Percentiles rank a stretch among this genome's conserved stretches.
Conservation (phyloP, 2,797 vertebrate genomes). For the Paramormyrops hopkinsi region DNA sequence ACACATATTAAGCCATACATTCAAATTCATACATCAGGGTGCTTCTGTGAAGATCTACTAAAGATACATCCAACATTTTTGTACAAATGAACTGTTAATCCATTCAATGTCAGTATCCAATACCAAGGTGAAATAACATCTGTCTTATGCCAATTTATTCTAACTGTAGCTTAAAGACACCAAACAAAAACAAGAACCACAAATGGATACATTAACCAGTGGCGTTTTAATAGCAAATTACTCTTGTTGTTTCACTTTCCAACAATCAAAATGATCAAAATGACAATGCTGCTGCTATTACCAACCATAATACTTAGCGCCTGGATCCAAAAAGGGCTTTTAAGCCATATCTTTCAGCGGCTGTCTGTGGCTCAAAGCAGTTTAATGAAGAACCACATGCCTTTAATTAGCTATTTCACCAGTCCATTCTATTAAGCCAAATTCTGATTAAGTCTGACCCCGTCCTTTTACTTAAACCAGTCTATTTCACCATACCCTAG, state of each 20-base stretch:
- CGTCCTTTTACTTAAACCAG: neutral
- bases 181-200: neutral
- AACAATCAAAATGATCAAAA: neutral
- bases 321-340: neutral
- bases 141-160: neutral
- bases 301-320: neutral
- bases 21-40: neutral
- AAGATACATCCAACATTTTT: neutral
- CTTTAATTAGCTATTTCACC: neutral
- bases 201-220: neutral
- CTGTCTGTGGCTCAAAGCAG: neutral
- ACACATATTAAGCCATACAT: neutral
- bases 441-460: neutral
- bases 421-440: neutral
- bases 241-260: neutral
- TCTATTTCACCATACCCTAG: neutral
- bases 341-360: neutral
- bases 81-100: neutral
- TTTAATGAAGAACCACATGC: neutral
- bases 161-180: neutral
- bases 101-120: neutral
- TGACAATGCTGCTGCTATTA: neutral
- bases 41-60: neutral
- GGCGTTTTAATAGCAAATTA: neutral
- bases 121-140: neutral